Evolutionary conservation across 2,888 invertebrate species (phyloP).

Genomic region (Odontomyia ornata): DNA sequence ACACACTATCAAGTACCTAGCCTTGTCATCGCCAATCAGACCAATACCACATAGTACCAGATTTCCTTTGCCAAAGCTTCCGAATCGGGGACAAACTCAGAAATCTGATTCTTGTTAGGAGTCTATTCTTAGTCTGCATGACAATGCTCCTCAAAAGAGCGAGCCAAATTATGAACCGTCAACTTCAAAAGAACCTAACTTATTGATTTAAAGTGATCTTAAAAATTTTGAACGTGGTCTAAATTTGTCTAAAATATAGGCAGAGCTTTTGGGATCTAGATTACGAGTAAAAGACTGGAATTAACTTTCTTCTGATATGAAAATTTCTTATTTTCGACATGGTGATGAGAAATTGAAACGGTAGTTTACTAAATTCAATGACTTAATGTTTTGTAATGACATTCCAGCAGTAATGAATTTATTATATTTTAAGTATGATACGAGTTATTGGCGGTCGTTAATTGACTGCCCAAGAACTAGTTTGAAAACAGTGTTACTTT

Average conservation of each 20-base stretch:
- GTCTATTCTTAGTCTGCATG: conserved; percentile 16
- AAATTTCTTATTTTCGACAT: conserved; percentile 22
- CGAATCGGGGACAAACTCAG: conserved; percentile 1
- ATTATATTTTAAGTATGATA: conserved; percentile 29
- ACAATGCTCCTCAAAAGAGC: not conserved
- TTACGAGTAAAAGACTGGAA: conserved; percentile 9
- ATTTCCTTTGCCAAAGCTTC: conserved; percentile 33
- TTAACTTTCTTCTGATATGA: conserved; percentile 22
- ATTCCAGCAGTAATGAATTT: conserved; percentile 35
- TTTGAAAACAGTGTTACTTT: conserved; percentile 35
- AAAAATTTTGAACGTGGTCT: not conserved
- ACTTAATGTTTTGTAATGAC: conserved; percentile 30
- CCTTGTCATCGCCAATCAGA: not conserved
- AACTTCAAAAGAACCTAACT: conserved; percentile 14
- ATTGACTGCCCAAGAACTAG: not conserved
- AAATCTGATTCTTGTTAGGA: too few species aligned
- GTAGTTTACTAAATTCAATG: not conserved
- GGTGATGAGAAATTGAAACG: conserved; percentile 7
- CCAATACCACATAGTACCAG: conserved; percentile 37
- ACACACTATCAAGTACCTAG: not conserved
- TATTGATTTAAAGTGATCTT: conserved; percentile 19
- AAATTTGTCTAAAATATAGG: not conserved
- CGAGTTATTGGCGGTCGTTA: not conserved
- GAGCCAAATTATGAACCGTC: conserved; percentile 10
- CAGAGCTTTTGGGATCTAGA: not conserved